Conservation (phyloP, 2,888 invertebrate species). For the Chaitophorus viminalis region DNA sequence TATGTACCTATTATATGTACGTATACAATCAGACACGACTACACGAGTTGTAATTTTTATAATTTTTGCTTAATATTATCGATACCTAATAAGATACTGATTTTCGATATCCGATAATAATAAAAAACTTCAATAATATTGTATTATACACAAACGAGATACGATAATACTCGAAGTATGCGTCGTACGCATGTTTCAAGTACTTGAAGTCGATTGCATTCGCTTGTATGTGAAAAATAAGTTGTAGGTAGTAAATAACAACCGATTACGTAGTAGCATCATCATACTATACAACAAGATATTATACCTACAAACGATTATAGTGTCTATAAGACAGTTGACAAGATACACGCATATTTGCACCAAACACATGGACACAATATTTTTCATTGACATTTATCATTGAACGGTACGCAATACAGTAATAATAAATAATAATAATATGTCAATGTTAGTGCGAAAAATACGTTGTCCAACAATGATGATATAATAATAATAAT, state of each 20-base stretch:
- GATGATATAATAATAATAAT: slow-evolving; percentile 10
- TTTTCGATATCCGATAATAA: slow-evolving; percentile 6
- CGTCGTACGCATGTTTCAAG: slow-evolving; percentile 17
- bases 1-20: no score
- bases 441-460: slow-evolving; percentile 1
- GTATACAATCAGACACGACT: background rate
- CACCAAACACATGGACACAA: background rate
- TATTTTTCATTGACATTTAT: slow-evolving; percentile 11
- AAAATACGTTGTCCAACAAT: background rate
- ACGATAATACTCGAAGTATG: background rate
- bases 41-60: background rate
- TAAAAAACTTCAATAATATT: background rate
- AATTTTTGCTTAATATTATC: background rate
- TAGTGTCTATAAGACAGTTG: background rate
- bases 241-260: background rate
- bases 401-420: background rate
- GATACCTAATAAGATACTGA: background rate
- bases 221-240: background rate
- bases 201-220: background rate
- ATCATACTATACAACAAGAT: background rate
- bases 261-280: slow-evolving; percentile 33
- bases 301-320: slow-evolving; percentile 6
- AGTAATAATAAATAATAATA: background rate
- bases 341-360: background rate
- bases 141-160: background rate